Conservation (phyloP, 2,888 invertebrate genomes). For the Drosophila ezoana region DNA sequence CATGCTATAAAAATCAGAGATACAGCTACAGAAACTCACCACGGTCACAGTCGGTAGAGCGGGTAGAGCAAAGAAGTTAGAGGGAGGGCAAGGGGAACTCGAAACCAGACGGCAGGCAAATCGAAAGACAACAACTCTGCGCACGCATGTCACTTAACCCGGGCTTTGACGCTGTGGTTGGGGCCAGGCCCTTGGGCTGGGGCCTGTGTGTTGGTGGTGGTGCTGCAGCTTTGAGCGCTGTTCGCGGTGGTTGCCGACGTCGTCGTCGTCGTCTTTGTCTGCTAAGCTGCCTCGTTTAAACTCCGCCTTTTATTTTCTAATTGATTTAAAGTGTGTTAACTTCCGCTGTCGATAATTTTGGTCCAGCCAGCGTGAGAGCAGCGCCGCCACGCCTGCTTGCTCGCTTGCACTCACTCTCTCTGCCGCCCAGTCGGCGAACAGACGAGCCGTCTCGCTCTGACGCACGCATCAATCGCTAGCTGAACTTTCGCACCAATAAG, state of each 20-base stretch:
- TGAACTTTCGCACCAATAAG: constrained; percentile 76
- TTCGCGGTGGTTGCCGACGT: constrained; percentile 30
- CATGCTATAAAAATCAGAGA: constrained; percentile 61
- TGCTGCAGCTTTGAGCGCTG: constrained; percentile 17
- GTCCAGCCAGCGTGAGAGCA: constrained; percentile 64
- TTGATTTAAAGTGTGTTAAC: constrained; percentile 83
- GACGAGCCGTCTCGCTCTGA: constrained; percentile 69
- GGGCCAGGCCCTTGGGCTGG: constrained; percentile 25
- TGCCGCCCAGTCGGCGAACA: constrained; percentile 28
- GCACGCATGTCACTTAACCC: constrained; percentile 62
- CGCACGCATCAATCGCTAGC: constrained; percentile 52
- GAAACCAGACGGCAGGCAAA: constrained; percentile 64
- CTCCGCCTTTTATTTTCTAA: constrained; percentile 83
- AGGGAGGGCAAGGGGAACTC: not conserved
- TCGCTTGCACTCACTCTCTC: constrained; percentile 26
- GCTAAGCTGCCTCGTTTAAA: constrained; percentile 73
- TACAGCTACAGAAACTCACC: constrained; percentile 50
- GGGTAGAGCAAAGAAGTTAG: not conserved
- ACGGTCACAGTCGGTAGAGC: constrained; percentile 18
- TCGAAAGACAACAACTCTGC: constrained; percentile 62
- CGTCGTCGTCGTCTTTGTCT: constrained; percentile 49
- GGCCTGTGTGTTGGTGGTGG: constrained; percentile 10
- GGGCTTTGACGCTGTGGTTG: constrained; percentile 10
- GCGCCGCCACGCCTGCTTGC: constrained; percentile 25
- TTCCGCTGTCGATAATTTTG: constrained; percentile 82